Evolutionary conservation across 2,888 invertebrate species (phyloP).

Genomic region (Villa cingulata): DNA sequence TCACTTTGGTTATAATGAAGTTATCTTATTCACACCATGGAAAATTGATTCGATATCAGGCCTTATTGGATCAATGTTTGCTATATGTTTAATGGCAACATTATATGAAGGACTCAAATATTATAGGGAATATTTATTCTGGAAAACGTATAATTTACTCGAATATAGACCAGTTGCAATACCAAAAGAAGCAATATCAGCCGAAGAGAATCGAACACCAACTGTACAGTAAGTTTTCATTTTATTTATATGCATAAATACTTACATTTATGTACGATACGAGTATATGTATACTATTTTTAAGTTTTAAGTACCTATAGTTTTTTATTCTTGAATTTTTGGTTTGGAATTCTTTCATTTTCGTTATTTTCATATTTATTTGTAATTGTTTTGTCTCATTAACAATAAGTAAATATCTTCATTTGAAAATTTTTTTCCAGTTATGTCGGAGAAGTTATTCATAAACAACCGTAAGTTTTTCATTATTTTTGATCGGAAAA

Average conservation of each 20-base stretch:
- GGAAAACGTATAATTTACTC: constrained; percentile 73
- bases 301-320: constrained; percentile 16
- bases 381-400: background rate
- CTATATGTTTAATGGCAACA: constrained; percentile 82
- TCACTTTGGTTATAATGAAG: constrained; percentile 62
- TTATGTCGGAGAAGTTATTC: constrained; percentile 57
- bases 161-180: constrained; percentile 77
- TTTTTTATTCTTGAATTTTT: background rate
- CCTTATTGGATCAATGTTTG: constrained; percentile 78
- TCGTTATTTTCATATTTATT: background rate
- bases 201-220: constrained; percentile 50
- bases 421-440: constrained; percentile 38
- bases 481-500: too few relatives aligned
- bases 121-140: constrained; percentile 64
- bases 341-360: background rate
- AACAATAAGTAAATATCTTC: background rate
- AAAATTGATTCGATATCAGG: constrained; percentile 57
- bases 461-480: constrained; percentile 61
- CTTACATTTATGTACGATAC: too few relatives aligned
- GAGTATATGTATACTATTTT: too few relatives aligned
- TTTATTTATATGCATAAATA: too few relatives aligned
- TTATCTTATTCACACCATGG: constrained; percentile 74
- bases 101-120: constrained; percentile 79
- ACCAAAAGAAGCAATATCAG: constrained; percentile 49
- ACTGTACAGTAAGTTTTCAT: constrained; percentile 59